These are phyloP conservation scores for Nylanderia fulva DNA, from an alignment of 1,140 invertebrate species.

Conservation along the genomic window DNA sequence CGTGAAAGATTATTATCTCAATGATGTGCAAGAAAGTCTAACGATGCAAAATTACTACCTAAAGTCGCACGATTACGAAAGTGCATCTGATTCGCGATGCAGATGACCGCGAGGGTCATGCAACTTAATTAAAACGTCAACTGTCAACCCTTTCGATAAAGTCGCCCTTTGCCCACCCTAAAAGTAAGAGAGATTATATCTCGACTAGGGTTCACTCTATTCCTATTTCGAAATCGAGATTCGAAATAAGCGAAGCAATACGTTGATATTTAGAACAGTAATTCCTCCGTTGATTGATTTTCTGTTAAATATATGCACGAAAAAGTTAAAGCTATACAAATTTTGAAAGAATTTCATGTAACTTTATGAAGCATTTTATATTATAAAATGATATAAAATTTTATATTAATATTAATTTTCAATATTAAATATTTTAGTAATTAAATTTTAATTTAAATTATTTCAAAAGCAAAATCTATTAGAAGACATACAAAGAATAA, in stretches of 20 bases:
- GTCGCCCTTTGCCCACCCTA: not conserved
- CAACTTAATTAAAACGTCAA: slow-evolving; percentile 53
- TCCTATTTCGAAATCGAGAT: not conserved
- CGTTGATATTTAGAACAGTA: not conserved
- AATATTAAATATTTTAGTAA: too few relatives aligned
- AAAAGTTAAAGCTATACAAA: not conserved
- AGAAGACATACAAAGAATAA: too few relatives aligned
- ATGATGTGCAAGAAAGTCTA: slow-evolving; percentile 67
- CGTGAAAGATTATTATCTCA: slow-evolving; percentile 61
- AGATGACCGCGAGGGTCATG: not conserved
- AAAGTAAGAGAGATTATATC: not conserved
- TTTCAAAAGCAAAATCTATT: too few relatives aligned
- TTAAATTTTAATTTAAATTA: too few relatives aligned
- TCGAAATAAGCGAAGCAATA: slow-evolving; percentile 1
- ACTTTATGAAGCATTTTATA: not conserved
- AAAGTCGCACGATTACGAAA: slow-evolving; percentile 14
- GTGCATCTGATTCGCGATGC: slow-evolving; percentile 6
- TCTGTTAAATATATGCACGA: not conserved
- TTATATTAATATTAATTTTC: too few relatives aligned
- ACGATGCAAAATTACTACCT: slow-evolving; percentile 58
- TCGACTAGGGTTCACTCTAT: not conserved
- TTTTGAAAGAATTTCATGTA: not conserved
- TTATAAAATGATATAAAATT: too few relatives aligned
- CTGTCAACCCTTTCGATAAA: not conserved
- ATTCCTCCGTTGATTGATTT: not conserved